phyloP scores from a whole-genome alignment of 2,888 invertebrate genomes.

The Limulus polyphemus region DNA sequence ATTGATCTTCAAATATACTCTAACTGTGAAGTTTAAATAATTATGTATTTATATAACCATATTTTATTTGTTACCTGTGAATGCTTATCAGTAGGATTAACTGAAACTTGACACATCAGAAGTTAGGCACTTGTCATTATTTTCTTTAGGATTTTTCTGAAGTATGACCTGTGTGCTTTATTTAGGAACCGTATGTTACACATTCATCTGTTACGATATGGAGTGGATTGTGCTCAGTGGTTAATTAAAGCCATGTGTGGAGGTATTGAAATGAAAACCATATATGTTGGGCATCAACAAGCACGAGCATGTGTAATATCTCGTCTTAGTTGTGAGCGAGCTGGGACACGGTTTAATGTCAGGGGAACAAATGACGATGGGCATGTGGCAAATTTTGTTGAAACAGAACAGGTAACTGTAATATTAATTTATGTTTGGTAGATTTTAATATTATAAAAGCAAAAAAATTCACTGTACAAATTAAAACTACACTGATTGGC shows the following conservation, averaged over 20 bases:
- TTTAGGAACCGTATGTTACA: conserved; percentile 83
- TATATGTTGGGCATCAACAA: conserved; percentile 92
- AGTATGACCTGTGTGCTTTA: conserved; percentile 19
- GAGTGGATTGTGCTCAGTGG: conserved; percentile 83
- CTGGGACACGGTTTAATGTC: conserved; percentile 95
- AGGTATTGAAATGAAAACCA: conserved; percentile 89
- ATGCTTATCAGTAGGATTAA: not conserved
- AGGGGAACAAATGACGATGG: conserved; percentile 98
- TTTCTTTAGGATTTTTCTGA: conserved; percentile 1
- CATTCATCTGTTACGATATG: conserved; percentile 79
- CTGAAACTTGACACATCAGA: not conserved
- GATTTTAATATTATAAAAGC: too few species aligned
- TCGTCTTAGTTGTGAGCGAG: conserved; percentile 89
- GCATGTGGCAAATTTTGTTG: conserved; percentile 98
- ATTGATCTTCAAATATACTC: not conserved
- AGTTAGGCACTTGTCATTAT: not conserved
- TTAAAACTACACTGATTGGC: too few species aligned
- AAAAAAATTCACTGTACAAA: too few species aligned
- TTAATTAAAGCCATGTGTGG: conserved; percentile 92
- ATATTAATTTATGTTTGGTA: too few species aligned
- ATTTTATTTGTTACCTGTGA: not conserved
- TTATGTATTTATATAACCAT: too few species aligned
- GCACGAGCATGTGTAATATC: conserved; percentile 92
- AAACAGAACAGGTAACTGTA: conserved; percentile 84
- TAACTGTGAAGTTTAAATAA: not conserved